phyloP scores from a whole-genome alignment of 2,113 vertebrate species.

The Caretta caretta region DNA sequence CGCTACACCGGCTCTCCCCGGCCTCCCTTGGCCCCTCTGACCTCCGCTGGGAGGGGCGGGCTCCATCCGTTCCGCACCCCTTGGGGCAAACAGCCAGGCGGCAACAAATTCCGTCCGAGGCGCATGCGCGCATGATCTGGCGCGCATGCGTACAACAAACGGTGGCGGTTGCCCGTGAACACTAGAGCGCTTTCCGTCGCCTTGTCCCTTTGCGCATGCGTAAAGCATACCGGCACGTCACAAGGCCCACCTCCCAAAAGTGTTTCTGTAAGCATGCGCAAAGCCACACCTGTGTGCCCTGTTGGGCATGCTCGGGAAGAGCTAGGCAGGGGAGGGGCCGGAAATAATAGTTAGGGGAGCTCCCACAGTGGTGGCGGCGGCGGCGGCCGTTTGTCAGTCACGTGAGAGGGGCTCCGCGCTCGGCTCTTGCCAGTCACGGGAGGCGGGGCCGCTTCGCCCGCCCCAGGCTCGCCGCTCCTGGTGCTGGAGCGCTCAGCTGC shows the following conservation, averaged over 20 bases:
- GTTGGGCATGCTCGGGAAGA: neutral
- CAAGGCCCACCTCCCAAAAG: accelerated
- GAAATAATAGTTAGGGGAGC: too few species aligned
- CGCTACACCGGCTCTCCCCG: neutral
- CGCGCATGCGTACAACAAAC: neutral
- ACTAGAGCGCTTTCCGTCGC: neutral
- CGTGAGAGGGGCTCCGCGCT: too few species aligned
- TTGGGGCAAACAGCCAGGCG: neutral
- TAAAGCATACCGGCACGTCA: accelerated
- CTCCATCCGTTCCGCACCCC: neutral
- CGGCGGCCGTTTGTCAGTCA: too few species aligned
- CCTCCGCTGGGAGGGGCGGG: neutral
- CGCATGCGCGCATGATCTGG: neutral
- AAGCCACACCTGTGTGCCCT: accelerated
- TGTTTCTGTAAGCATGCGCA: neutral
- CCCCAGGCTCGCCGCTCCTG: too few species aligned
- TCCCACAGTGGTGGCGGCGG: too few species aligned
- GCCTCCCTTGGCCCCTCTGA: neutral
- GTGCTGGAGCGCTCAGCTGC: too few species aligned
- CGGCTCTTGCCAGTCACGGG: too few species aligned
- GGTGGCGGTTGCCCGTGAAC: neutral
- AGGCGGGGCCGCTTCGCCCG: too few species aligned
- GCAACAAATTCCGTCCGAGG: neutral
- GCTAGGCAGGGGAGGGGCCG: neutral
- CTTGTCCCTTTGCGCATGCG: slow-evolving; percentile 16